These are phyloP conservation scores for Vanessa cardui DNA, from an alignment of 2,888 invertebrate species.

Conservation along the genomic window DNA sequence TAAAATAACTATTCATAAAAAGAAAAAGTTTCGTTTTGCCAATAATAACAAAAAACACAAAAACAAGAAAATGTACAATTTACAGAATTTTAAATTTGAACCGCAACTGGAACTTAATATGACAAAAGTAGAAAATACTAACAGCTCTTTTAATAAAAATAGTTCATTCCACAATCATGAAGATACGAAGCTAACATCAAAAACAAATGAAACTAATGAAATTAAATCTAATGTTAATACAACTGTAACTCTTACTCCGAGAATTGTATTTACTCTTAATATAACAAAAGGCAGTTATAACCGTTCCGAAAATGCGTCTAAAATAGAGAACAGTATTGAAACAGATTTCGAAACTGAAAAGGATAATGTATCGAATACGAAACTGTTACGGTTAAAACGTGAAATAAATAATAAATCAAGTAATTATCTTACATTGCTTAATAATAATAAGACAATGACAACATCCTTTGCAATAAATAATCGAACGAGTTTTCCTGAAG, in stretches of 20 bases:
- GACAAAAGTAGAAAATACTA: slow-evolving; percentile 45
- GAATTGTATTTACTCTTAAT: slow-evolving; percentile 56
- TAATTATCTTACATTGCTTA: slow-evolving; percentile 13
- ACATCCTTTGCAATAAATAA: not conserved
- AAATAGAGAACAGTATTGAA: slow-evolving; percentile 65
- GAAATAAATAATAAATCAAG: slow-evolving; percentile 27
- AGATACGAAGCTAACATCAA: slow-evolving; percentile 34
- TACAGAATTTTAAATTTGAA: slow-evolving; percentile 62
- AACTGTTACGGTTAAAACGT: slow-evolving; percentile 54
- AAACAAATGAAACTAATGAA: slow-evolving; percentile 25
- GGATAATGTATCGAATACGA: slow-evolving; percentile 46
- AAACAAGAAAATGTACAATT: slow-evolving; percentile 60
- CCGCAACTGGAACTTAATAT: slow-evolving; percentile 49
- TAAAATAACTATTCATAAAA: slow-evolving; percentile 69
- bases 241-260: slow-evolving; percentile 36
- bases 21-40: slow-evolving; percentile 61
- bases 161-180: slow-evolving; percentile 26
- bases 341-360: slow-evolving; percentile 49
- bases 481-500: slow-evolving; percentile 5
- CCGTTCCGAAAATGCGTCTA: slow-evolving; percentile 47
- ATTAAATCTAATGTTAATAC: slow-evolving; percentile 43
- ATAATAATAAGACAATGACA: slow-evolving; percentile 9
- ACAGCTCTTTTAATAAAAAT: slow-evolving; percentile 40
- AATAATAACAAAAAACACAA: slow-evolving; percentile 65
- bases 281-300: slow-evolving; percentile 53